Percentiles rank a stretch among this genome's conserved stretches.
phyloP scores from a whole-genome alignment of 1,140 invertebrate species.

The Bemisia tabaci region DNA sequence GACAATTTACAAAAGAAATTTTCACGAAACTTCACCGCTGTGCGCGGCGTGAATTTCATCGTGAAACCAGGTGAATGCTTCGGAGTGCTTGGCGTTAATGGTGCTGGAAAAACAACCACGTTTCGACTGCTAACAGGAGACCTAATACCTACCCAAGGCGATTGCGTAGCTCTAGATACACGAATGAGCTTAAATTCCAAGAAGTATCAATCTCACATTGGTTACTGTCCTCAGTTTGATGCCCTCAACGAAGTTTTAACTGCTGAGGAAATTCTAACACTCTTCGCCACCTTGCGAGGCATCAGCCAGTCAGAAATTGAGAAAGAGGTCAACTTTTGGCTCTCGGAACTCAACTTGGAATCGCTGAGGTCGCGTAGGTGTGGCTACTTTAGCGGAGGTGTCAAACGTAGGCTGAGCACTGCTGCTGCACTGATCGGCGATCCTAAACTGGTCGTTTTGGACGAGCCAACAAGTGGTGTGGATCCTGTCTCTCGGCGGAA shows the following conservation, averaged over 20 bases:
- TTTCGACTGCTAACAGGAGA: slow-evolving; percentile 41
- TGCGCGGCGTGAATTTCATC: slow-evolving; percentile 53
- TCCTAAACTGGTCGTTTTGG: slow-evolving; percentile 74
- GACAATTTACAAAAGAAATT: slow-evolving; percentile 10
- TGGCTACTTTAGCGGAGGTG: slow-evolving; percentile 61
- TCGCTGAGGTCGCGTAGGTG: slow-evolving; percentile 6
- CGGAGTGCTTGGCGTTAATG: slow-evolving; percentile 66
- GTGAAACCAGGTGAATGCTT: slow-evolving; percentile 67
- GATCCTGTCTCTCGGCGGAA: slow-evolving; percentile 60
- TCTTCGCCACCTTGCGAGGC: slow-evolving; percentile 62
- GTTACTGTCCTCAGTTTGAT: slow-evolving; percentile 35
- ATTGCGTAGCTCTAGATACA: slow-evolving; percentile 16
- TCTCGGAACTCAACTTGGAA: slow-evolving; percentile 38
- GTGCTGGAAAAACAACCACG: slow-evolving; percentile 83
- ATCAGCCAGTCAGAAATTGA: slow-evolving; percentile 37
- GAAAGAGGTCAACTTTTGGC: slow-evolving; percentile 37
- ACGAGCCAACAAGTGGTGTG: slow-evolving; percentile 68
- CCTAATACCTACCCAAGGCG: slow-evolving; percentile 16
- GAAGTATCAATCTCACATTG: slow-evolving; percentile 30
- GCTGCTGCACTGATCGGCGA: slow-evolving; percentile 86
- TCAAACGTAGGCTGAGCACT: slow-evolving; percentile 87
- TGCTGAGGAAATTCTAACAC: slow-evolving; percentile 55
- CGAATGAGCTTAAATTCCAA: not conserved
- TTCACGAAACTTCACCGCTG: slow-evolving; percentile 37
- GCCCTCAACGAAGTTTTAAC: slow-evolving; percentile 51